Evolutionary conservation across 2,888 invertebrate species (phyloP).

Genomic region (Alloscopus bannaensis): DNA sequence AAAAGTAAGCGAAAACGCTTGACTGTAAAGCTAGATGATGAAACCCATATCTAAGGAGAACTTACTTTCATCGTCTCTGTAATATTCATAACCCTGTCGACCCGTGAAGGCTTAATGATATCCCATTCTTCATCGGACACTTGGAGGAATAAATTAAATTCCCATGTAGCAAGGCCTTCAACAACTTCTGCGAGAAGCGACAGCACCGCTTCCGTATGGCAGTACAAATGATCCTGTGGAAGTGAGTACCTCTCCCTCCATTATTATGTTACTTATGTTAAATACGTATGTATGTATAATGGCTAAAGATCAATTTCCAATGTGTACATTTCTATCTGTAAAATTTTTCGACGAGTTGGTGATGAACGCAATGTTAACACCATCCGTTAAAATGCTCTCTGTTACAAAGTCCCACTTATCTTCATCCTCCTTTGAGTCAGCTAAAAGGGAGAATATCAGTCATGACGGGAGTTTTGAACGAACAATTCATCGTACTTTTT

Average conservation of each 20-base stretch:
- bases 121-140: slow-evolving; percentile 93
- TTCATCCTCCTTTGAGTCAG: slow-evolving; percentile 77
- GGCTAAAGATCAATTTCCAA: too few species aligned
- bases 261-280: too few species aligned
- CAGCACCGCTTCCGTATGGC: slow-evolving; percentile 83
- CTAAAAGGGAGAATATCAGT: too few species aligned
- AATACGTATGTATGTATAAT: too few species aligned
- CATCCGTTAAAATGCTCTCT: slow-evolving; percentile 80
- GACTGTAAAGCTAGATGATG: too few species aligned
- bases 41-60: too few species aligned
- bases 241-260: too few species aligned
- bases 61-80: slow-evolving; percentile 82
- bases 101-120: slow-evolving; percentile 83
- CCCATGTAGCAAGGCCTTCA: slow-evolving; percentile 82
- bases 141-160: slow-evolving; percentile 83
- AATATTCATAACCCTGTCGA: slow-evolving; percentile 81
- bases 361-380: slow-evolving; percentile 87
- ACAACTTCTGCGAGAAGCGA: slow-evolving; percentile 82
- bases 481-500: too few species aligned
- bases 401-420: slow-evolving; percentile 65
- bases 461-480: too few species aligned
- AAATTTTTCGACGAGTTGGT: slow-evolving; percentile 81
- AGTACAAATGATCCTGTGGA: slow-evolving; percentile 82
- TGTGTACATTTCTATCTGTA: too few species aligned
- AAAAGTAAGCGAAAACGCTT: background rate